Base-by-base conservation (phyloP, 1,140 invertebrate species). In the Harpegnathos saltator region DNA sequence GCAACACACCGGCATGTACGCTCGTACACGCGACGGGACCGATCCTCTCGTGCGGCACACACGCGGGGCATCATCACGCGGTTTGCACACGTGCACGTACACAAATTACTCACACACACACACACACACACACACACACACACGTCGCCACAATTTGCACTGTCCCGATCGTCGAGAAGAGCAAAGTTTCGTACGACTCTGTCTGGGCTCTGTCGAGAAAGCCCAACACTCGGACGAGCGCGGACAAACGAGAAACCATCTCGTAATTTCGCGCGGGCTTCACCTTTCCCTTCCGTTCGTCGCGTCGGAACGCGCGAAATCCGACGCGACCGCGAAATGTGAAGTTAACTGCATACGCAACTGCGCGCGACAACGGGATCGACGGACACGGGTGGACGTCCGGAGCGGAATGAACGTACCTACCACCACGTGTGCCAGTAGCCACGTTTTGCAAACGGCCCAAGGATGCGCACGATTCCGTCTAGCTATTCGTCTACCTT, bases 301-400 rank as follows among this genome's bases (percentile, higher is more conserved):
- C n/a, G n/a, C n/a, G n/a, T n/a, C n/a, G n/a, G n/a, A n/a, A n/a
- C n/a, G n/a, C n/a, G n/a, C 61, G 68, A 22, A 48, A n/a, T 38
- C 12, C 19, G 58, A 52, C 77, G 81, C 77, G 29, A 84, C 86
- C 91, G 91, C 91, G 89, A 92, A 92, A 91, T 92, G 88, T 83
- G 81, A 92, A 92, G 84, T 82, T 56, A 59, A 61, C 58, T 71
- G 73, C 22, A 26, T 59, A 38, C 22, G 59, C 61, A 80, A 71
- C 62, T 29, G 56, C 59, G 52, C 63, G 52, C 56, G 48, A 73
- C 17, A 24, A 26, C n/a, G n/a, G 33, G 29, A 33, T 33, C 29
- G 52, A 66, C 38, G 44, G n/a, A 52, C 59, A 66, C 38, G 44
- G n/a, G 58, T 82, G 68, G 72, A 89, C 66, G 77, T 89, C 82